Evolutionary conservation across 2,888 invertebrate species (phyloP).

Genomic region (Hydrotaea diabolus): DNA sequence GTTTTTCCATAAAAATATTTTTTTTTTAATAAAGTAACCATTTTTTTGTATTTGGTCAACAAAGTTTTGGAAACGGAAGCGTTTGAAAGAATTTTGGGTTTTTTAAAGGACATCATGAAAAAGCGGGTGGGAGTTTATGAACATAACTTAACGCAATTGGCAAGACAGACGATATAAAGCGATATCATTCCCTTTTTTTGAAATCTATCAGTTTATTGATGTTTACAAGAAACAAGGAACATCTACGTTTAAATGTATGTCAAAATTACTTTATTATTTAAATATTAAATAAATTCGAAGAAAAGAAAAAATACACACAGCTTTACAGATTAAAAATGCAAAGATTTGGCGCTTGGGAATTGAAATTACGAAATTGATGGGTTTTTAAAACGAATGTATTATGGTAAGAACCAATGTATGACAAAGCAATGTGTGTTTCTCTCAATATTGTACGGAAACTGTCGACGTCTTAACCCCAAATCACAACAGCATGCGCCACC

Average conservation of each 20-base stretch:
- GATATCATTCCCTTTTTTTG: background rate
- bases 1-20: background rate
- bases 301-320: conserved; percentile 59
- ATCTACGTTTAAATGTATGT: background rate
- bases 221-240: background rate
- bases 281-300: conserved; percentile 46
- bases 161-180: conserved; percentile 69
- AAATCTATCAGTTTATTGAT: background rate
- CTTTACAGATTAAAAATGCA: conserved; percentile 46
- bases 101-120: conserved; percentile 98
- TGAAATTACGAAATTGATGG: conserved; percentile 42
- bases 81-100: conserved; percentile 97
- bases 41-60: conserved; percentile 36
- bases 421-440: conserved; percentile 17
- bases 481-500: conserved; percentile 18
- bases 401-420: conserved; percentile 61
- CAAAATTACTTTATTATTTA: background rate
- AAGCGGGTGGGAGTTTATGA: conserved; percentile 97
- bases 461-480: conserved; percentile 53
- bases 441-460: conserved; percentile 55
- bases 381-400: conserved; percentile 27
- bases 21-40: conserved; percentile 8
- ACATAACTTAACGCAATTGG: conserved; percentile 75
- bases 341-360: conserved; percentile 36
- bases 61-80: conserved; percentile 97